These are phyloP conservation scores for Drosophila sp. DNA, from an alignment of 1,140 invertebrate species.

Conservation along the genomic window DNA sequence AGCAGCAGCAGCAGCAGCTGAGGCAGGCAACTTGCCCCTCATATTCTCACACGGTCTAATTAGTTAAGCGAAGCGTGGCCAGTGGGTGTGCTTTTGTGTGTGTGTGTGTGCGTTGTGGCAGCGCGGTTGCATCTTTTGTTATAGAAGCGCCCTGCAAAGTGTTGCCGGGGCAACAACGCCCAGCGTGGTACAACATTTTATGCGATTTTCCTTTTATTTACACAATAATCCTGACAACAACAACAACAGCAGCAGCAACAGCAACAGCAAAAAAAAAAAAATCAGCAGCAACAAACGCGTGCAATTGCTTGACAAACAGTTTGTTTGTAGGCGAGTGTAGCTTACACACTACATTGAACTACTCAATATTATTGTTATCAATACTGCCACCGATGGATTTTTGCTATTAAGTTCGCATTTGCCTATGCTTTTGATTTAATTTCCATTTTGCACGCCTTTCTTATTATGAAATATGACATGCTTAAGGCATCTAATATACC, in stretches of 20 bases:
- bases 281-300: constrained; percentile 11
- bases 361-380: not conserved
- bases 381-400: not conserved
- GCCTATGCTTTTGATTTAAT: no score
- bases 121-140: constrained; percentile 77
- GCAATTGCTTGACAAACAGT: constrained; percentile 8
- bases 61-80: constrained; percentile 74
- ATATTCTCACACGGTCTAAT: constrained; percentile 78
- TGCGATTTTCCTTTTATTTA: constrained; percentile 69
- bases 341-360: not conserved
- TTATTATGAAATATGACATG: not conserved
- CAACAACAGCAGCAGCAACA: constrained; percentile 27
- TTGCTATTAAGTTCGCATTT: no score
- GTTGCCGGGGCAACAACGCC: constrained; percentile 18
- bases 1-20: constrained; percentile 1
- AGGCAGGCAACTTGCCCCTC: constrained; percentile 23
- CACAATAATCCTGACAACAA: constrained; percentile 66
- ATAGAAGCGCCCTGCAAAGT: constrained; percentile 29
- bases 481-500: constrained; percentile 2
- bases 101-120: constrained; percentile 38
- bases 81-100: constrained; percentile 24
- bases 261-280: constrained; percentile 13
- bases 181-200: constrained; percentile 43
- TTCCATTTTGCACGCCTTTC: no score
- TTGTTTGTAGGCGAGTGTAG: constrained; percentile 8